Conservation (phyloP, 92 coral and sea anemone species). For the Isaurus tuberculatus region DNA sequence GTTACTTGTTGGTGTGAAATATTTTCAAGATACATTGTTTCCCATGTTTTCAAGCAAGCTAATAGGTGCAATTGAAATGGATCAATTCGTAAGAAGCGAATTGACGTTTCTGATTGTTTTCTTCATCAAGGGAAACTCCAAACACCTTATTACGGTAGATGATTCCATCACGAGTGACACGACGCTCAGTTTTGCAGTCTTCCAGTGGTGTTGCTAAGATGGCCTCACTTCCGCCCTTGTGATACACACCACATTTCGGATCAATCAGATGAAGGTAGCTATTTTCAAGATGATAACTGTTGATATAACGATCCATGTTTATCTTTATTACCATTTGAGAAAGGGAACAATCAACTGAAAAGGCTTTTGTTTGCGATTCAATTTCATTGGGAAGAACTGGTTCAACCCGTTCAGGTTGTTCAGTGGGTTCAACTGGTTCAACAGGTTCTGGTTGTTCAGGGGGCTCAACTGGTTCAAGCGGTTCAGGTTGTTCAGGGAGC, state of each 20-base stretch:
- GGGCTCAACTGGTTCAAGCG: not conserved
- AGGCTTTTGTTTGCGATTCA: not conserved
- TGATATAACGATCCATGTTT: conserved; percentile 19
- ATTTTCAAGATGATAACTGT: not conserved
- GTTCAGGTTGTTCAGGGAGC: not conserved
- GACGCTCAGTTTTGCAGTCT: conserved; percentile 35
- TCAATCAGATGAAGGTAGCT: conserved; percentile 38
- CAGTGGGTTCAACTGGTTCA: not conserved
- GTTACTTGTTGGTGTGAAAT: too few relatives aligned
- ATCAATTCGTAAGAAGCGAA: not conserved
- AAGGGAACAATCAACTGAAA: conserved; percentile 26
- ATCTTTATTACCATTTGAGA: conserved; percentile 23
- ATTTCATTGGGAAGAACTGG: not conserved
- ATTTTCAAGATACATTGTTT: not conserved
- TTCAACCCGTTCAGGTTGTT: not conserved
- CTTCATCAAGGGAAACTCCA: not conserved
- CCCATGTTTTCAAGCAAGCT: not conserved
- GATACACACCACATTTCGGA: conserved; percentile 21
- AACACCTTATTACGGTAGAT: conserved; percentile 31
- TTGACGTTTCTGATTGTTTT: not conserved
- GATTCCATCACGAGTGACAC: conserved; percentile 15
- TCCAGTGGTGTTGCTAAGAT: conserved; percentile 25
- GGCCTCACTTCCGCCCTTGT: conserved; percentile 18
- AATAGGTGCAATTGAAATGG: conserved; percentile 26
- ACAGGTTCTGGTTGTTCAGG: not conserved